Base-by-base conservation (phyloP, 1,140 invertebrate genomes). In the Leptinotarsa lineolata region DNA sequence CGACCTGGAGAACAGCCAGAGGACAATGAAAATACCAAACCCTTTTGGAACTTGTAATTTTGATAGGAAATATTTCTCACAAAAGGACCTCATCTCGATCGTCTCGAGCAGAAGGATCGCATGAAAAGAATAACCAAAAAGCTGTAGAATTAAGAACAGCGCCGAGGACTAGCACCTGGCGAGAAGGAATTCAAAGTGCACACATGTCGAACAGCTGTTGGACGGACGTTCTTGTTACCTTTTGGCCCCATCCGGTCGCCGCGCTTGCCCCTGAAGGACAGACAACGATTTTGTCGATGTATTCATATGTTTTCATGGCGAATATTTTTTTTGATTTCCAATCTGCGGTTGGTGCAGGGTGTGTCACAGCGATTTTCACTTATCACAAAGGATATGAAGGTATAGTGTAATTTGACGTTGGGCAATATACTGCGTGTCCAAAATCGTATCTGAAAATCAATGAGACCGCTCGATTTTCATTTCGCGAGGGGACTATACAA, bases 191-290 rank as follows among this genome's bases (percentile, higher is more conserved):
- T 73, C 65, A 63, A 30, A 66, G 60, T 68, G 48, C 48, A 68
- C 74, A 77, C 74, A 77, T 77, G 76, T 77, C 76, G 76, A 66
- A 74, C 76, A 77, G 76, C 65, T 77, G 76, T 75, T 68, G 46
- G 64, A 44, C 71, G 76, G 74, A 77, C 76, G 24, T 77, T 69
- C 73, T 70, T 70, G 22, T 72, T 68, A 44, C 45, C 66, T 69
- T 64, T 74, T 77, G 74, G 15, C 68, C 48, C 73, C 73, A 71
- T 74, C 72, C 72, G 75, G 69, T 46, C 30, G 39, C n/a, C 16
- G 20, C 48, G n/a, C 12, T 54, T 18, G 48, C 16, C 48, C 48
- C 48, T 54, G 48, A 13, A 16, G 18, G 46, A 22, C 11, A n/a
- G 46, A 22, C 11, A 60, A 4, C 60, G 46, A 44, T 46, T 67